Conservation (phyloP, 1,140 invertebrate species). For the Babylonia areolata region DNA sequence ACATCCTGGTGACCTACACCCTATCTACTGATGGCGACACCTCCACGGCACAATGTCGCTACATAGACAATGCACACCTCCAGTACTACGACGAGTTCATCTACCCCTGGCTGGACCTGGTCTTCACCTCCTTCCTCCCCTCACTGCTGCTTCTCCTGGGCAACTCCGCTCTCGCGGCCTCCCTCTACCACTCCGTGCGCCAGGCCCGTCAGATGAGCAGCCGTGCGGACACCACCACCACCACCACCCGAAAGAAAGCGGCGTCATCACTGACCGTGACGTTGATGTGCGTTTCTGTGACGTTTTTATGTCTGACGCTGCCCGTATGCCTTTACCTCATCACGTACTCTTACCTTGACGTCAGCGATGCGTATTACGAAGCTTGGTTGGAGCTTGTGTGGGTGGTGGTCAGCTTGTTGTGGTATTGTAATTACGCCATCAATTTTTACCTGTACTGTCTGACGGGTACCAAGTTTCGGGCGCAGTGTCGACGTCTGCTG, state of each 20-base stretch:
- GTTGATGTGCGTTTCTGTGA: slow-evolving; percentile 1
- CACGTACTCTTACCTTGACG: background rate
- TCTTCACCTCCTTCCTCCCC: background rate
- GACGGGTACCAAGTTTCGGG: background rate
- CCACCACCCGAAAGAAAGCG: background rate
- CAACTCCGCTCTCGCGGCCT: background rate
- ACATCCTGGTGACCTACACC: background rate
- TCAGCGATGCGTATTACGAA: background rate
- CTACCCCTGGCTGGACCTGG: slow-evolving; percentile 6
- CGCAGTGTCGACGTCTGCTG: background rate
- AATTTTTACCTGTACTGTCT: slow-evolving; percentile 35
- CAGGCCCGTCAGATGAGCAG: background rate
- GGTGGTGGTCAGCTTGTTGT: slow-evolving; percentile 30
- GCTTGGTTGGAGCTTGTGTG: background rate
- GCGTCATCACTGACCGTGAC: slow-evolving; percentile 29
- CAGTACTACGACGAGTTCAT: background rate
- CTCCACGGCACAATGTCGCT: background rate
- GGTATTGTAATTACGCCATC: slow-evolving; percentile 24
- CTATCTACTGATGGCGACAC: background rate
- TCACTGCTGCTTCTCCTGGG: slow-evolving; percentile 2
- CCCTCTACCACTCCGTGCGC: background rate
- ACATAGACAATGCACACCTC: background rate
- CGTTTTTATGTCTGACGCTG: background rate
- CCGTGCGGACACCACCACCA: background rate
- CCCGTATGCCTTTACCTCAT: background rate